These are phyloP conservation scores for Drosophila subobscura DNA, from an alignment of 1,140 invertebrate species.

Conservation along the genomic window DNA sequence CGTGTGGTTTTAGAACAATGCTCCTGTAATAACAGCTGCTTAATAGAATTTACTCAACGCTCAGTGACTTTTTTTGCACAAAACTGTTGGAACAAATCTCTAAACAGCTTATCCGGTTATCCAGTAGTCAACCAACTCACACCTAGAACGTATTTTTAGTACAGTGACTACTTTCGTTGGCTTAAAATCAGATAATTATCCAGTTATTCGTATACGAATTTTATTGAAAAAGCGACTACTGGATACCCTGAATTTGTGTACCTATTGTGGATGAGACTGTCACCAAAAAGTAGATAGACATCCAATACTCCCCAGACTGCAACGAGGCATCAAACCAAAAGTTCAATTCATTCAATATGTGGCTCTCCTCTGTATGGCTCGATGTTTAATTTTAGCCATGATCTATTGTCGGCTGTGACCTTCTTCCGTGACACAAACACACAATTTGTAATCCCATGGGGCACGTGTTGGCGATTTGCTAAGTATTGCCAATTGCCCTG, in stretches of 20 bases:
- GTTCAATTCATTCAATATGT: conserved; percentile 27
- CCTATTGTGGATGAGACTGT: too few species aligned
- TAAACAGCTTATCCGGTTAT: too few species aligned
- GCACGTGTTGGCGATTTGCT: conserved; percentile 46
- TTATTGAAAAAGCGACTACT: background rate
- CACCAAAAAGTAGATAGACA: background rate
- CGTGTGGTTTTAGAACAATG: background rate
- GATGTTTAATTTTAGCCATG: conserved; percentile 60
- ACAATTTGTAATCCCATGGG: conserved; percentile 30
- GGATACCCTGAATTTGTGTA: background rate
- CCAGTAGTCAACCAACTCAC: conserved; percentile 6
- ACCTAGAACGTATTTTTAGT: background rate
- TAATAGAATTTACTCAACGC: too few species aligned
- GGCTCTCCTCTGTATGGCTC: conserved; percentile 19
- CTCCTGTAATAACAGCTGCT: too few species aligned
- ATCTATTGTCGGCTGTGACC: conserved; percentile 58
- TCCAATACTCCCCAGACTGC: conserved; percentile 10
- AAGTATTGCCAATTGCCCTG: conserved; percentile 43
- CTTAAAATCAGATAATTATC: background rate
- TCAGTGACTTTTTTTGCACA: too few species aligned
- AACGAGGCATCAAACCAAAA: conserved; percentile 23
- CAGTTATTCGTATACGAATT: background rate
- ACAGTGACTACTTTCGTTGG: background rate
- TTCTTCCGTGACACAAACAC: conserved; percentile 56
- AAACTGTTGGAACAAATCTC: too few species aligned